phyloP scores from a whole-genome alignment of 2,888 invertebrate genomes.

The Adineta ricciae region DNA sequence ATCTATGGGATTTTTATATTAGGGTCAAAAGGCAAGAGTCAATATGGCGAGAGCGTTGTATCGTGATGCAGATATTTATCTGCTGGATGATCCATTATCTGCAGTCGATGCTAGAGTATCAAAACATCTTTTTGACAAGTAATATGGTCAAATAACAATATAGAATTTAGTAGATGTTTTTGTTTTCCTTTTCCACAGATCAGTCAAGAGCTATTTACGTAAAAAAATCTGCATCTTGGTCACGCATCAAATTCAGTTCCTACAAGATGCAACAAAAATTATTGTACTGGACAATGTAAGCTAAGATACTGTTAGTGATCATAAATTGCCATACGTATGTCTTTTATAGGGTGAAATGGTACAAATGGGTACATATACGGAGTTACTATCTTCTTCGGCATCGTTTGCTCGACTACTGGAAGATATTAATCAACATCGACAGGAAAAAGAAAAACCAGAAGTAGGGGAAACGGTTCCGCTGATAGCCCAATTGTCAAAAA shows the following conservation, averaged over 20 bases:
- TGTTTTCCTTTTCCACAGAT: conserved; percentile 37
- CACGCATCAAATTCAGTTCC: conserved; percentile 73
- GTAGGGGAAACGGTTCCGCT: not conserved
- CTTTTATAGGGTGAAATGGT: not conserved
- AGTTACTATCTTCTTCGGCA: not conserved
- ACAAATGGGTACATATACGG: not conserved
- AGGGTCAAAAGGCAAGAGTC: conserved; percentile 68
- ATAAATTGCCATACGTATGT: not conserved
- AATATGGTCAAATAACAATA: not conserved
- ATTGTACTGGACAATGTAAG: conserved; percentile 44
- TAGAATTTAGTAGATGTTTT: too few relatives aligned
- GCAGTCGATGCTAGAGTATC: conserved; percentile 87
- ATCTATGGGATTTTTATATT: too few relatives aligned
- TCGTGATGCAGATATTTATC: conserved; percentile 63
- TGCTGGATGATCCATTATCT: conserved; percentile 56
- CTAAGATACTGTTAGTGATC: not conserved
- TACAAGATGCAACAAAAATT: conserved; percentile 48
- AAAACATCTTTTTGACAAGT: conserved; percentile 72
- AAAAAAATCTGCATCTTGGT: conserved; percentile 66
- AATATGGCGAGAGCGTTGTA: conserved; percentile 47
- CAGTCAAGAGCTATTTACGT: conserved; percentile 60
- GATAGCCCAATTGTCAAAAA: not conserved
- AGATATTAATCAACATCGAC: not conserved
- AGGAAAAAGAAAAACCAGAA: too few relatives aligned
- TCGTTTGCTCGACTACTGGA: not conserved